phyloP scores from a whole-genome alignment of 2,888 invertebrate species.

The Caenorhabditis sulstoni region DNA sequence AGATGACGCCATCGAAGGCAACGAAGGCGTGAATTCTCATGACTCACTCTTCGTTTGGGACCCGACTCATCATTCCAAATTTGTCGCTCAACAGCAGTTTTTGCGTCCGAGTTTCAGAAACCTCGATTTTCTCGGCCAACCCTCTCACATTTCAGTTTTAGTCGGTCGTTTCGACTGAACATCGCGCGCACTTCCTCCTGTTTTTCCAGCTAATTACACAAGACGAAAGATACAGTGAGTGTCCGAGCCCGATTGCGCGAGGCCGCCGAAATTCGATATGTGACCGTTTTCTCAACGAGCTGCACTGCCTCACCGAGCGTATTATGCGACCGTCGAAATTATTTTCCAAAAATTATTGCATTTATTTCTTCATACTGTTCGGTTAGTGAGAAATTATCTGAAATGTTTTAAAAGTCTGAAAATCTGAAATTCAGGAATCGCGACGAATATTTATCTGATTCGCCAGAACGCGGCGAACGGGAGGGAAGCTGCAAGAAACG shows the following conservation, averaged over 20 bases:
- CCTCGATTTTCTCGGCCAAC: too few species aligned
- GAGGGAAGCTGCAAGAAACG: too few species aligned
- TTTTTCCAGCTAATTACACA: constrained; percentile 47
- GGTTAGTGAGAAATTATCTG: background rate
- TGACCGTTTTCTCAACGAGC: background rate
- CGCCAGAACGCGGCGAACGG: background rate
- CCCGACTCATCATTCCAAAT: too few species aligned
- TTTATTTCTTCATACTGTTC: background rate
- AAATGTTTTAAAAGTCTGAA: background rate
- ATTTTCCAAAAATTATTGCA: background rate
- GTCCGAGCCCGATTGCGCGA: constrained; percentile 10
- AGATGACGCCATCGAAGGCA: too few species aligned
- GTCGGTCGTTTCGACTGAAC: too few species aligned
- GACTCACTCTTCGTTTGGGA: too few species aligned
- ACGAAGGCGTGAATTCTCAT: too few species aligned
- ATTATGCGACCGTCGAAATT: background rate
- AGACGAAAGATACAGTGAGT: background rate
- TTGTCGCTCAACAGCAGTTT: too few species aligned
- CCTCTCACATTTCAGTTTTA: too few species aligned
- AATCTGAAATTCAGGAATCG: background rate
- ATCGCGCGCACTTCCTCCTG: background rate
- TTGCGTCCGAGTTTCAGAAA: too few species aligned
- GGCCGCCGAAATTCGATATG: constrained; percentile 16
- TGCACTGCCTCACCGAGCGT: too few species aligned
- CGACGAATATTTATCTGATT: constrained; percentile 1